Evolutionary conservation across 2,113 vertebrate species (phyloP).

Genomic region (Pyrgilauda ruficollis): DNA sequence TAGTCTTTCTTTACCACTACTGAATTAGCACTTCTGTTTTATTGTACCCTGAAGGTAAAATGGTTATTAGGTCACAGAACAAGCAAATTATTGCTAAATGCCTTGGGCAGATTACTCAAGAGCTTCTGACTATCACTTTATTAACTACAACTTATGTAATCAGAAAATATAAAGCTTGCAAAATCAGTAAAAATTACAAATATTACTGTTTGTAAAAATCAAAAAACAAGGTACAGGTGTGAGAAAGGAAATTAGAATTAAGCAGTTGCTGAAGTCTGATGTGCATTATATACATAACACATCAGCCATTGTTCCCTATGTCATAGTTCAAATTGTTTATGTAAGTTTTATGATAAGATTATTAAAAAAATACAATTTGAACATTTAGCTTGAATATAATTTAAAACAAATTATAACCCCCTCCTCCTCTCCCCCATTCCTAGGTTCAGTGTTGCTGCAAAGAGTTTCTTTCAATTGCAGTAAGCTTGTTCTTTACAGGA

Average conservation of each 20-base stretch:
- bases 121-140: slow-evolving; percentile 48
- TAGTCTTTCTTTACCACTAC: slow-evolving; percentile 64
- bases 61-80: slow-evolving; percentile 68
- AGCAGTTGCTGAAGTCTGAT: background rate
- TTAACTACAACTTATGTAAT: slow-evolving; percentile 10
- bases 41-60: slow-evolving; percentile 60
- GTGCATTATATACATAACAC: background rate
- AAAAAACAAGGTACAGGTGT: background rate
- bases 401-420: background rate
- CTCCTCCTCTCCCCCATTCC: background rate
- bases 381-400: background rate
- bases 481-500: background rate
- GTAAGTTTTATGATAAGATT: background rate
- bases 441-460: background rate
- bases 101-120: slow-evolving; percentile 51
- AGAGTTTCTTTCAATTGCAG: background rate
- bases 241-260: background rate
- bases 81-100: slow-evolving; percentile 68
- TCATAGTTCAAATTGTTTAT: background rate
- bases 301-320: background rate
- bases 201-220: background rate
- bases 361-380: background rate
- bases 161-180: slow-evolving; percentile 1
- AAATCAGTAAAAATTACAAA: background rate
- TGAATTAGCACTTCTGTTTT: slow-evolving; percentile 68